phyloP scores from a whole-genome alignment of 2,113 vertebrate species.

The Petroica traversi region DNA sequence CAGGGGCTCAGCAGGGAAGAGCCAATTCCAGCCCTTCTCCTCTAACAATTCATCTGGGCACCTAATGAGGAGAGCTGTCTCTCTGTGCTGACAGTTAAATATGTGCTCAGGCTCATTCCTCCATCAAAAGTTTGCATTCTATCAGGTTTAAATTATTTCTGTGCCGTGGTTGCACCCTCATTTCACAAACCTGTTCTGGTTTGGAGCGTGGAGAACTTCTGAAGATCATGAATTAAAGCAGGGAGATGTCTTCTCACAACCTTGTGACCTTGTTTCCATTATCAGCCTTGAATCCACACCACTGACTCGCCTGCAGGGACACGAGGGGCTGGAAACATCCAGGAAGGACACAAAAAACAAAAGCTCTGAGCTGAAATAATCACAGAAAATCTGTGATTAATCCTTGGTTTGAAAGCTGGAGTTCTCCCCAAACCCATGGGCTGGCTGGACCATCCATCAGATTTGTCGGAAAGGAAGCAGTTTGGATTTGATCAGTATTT shows the following conservation, averaged over 20 bases:
- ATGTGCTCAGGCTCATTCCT: background rate
- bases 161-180: background rate
- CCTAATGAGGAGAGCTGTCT: background rate
- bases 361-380: background rate
- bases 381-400: background rate
- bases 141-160: background rate
- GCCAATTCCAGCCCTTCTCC: background rate
- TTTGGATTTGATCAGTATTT: background rate
- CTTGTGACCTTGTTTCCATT: background rate
- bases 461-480: background rate
- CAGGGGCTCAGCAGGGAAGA: background rate
- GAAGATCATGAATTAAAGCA: background rate
- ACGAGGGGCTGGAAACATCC: background rate
- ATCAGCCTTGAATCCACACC: background rate
- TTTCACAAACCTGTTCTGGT: background rate
- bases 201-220: background rate
- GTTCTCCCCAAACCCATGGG: background rate
- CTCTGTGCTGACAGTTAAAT: conserved; percentile 29
- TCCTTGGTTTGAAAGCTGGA: background rate
- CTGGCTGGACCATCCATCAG: background rate
- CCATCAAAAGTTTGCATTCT: background rate
- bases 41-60: background rate
- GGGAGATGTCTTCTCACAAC: background rate
- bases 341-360: background rate
- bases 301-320: background rate